These are phyloP conservation scores for Anguilla obscura DNA, from an alignment of 2,797 vertebrate genomes.

Conservation along the genomic window DNA sequence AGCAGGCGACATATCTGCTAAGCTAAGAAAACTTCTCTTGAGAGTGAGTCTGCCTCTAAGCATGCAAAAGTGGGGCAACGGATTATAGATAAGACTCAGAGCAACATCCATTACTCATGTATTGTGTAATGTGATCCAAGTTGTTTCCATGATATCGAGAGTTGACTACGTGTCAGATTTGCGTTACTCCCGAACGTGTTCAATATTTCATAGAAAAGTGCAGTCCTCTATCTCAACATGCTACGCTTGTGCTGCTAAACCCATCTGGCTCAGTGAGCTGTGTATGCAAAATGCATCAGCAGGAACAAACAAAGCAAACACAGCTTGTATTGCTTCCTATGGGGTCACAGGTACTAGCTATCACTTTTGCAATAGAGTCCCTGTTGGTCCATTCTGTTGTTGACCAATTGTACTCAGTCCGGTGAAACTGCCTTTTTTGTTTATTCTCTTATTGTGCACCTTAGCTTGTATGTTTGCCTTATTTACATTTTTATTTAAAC, in stretches of 20 bases:
- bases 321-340: too few species aligned
- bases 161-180: background rate
- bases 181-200: background rate
- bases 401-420: background rate
- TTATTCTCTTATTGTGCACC: background rate
- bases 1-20: slow-evolving; percentile 11
- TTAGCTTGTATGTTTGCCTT: background rate
- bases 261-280: background rate
- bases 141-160: background rate
- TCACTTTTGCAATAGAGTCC: too few species aligned
- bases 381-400: background rate
- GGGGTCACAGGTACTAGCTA: too few species aligned
- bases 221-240: background rate
- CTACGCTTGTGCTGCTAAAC: background rate
- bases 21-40: background rate
- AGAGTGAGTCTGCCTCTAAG: background rate
- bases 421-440: background rate
- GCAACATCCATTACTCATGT: slow-evolving; percentile 5
- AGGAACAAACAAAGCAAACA: background rate
- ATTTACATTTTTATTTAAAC: background rate
- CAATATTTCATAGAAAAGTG: slow-evolving; percentile 11
- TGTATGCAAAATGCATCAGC: background rate
- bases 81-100: background rate
- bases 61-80: background rate
- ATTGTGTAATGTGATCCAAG: slow-evolving; percentile 5